phyloP scores from a whole-genome alignment of 2,113 vertebrate genomes.

The Pelmatolapia mariae region DNA sequence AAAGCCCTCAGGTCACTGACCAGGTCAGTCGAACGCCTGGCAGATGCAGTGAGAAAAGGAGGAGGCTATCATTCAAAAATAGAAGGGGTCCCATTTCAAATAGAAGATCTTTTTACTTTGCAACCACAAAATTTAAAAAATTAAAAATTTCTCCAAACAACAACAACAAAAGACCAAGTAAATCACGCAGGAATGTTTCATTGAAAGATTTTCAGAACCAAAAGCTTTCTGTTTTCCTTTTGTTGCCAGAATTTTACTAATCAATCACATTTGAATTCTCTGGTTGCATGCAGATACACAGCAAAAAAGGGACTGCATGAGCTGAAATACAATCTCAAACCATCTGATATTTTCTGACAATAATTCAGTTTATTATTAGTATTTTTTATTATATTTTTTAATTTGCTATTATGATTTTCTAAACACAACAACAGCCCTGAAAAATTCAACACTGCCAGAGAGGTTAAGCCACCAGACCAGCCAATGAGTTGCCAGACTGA shows the following conservation, averaged over 20 bases:
- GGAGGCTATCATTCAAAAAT: neutral
- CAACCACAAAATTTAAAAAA: neutral
- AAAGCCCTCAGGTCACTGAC: slow-evolving; percentile 24
- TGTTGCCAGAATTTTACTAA: neutral
- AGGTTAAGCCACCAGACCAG: neutral
- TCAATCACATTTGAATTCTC: neutral
- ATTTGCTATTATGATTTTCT: rapidly evolving
- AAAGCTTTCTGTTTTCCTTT: neutral
- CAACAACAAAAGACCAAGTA: rapidly evolving
- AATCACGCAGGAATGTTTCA: neutral
- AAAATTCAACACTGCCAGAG: neutral
- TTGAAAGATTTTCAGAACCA: neutral
- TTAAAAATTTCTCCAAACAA: rapidly evolving
- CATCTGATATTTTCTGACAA: neutral
- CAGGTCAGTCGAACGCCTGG: neutral
- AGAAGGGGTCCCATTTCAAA: neutral
- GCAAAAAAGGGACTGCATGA: neutral
- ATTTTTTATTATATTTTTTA: neutral
- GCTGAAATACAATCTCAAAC: neutral
- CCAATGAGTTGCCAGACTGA: neutral
- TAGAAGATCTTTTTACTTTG: neutral
- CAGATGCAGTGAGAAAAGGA: neutral
- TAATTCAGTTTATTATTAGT: neutral
- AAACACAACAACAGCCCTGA: neutral
- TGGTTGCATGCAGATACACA: neutral